Evolutionary conservation across 2,888 invertebrate genomes (phyloP).

Genomic region (Drosophila lacicola): DNA sequence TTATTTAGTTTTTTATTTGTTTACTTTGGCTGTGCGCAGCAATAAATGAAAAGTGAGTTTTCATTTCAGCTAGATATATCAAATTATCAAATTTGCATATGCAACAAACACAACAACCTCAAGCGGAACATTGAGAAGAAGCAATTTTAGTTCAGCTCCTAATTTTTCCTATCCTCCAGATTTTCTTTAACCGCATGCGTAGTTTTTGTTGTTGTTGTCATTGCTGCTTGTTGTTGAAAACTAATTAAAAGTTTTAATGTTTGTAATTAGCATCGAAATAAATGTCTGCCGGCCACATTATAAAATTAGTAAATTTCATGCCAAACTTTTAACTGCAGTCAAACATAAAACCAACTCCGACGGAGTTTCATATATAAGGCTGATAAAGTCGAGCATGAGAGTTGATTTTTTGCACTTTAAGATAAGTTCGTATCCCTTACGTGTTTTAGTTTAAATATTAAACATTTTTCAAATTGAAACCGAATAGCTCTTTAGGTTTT

Average conservation of each 20-base stretch:
- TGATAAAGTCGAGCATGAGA: too few relatives aligned
- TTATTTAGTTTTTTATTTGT: conserved; percentile 47
- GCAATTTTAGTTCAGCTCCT: conserved; percentile 24
- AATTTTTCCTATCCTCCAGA: conserved; percentile 13
- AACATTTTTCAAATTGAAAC: too few relatives aligned
- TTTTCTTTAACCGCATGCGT: conserved; percentile 16
- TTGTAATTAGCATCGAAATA: conserved; percentile 77
- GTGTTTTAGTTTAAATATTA: too few relatives aligned
- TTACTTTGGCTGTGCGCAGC: conserved; percentile 36
- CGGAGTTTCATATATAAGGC: conserved; percentile 1
- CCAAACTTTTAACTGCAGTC: conserved; percentile 53
- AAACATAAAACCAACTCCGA: background rate
- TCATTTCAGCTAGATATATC: conserved; percentile 33
- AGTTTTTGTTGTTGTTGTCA: conserved; percentile 26
- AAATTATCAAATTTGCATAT: conserved; percentile 60
- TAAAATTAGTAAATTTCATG: conserved; percentile 71
- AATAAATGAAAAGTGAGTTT: conserved; percentile 45
- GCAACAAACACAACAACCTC: conserved; percentile 16
- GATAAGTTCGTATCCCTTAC: too few relatives aligned
- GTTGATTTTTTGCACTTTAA: too few relatives aligned
- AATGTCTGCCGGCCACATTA: conserved; percentile 75
- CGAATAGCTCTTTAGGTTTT: too few relatives aligned
- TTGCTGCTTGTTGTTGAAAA: conserved; percentile 60
- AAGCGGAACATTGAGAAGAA: background rate
- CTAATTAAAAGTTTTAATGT: conserved; percentile 78